Evolutionary conservation across 2,888 invertebrate species (phyloP), one percentile per base, ranked within the genome.

Genomic region (Neocrepidodera transversa): DNA sequence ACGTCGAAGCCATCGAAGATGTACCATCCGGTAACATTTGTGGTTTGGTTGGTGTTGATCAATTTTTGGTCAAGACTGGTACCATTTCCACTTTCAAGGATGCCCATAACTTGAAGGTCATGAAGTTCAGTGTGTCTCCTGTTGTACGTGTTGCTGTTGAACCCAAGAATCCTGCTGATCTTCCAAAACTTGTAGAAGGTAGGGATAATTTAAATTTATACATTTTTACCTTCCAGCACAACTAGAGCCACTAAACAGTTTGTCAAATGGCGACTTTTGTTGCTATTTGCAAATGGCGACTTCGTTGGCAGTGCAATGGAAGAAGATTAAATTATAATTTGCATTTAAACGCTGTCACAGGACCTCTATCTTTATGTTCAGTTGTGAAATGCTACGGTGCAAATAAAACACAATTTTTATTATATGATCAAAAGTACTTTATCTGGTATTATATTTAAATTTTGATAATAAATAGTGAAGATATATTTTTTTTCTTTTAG

Each of bases 51-150:
- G 99, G 99, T 77, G 98, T 99, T 49, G 99, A 99, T 86, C 98
- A 99, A 84, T 99, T 94, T 85, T 87, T 99, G 78, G 93, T 99
- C 60, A 99, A 99, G 83, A 99, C 98, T 68, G 99, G 99, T 76
- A 99, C 99, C 74, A 98, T 99, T 80, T 92, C 96, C 71, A 99
- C 99, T 28, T 97, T 86, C 86, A 98, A 99, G 84, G 95, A 97
- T 78, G 98, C 99, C 8, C 99, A 99, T 86, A 99, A 99, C 88
- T 91, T 99, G 93, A 85, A 90, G 86, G 96, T 98, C 71, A 99
- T 99, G 99, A 99, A 99, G 83, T 99, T 99, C 91, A 95, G 95
- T 73, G 99, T 99, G 53, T 97, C 97, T 2, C 99, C 99, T 69
- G 99, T 99, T 60, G 99, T 99, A 79, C 92, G 99, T 78, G 95